phyloP scores from a whole-genome alignment of 2,888 invertebrate species.

The Notocelia uddmanniana region DNA sequence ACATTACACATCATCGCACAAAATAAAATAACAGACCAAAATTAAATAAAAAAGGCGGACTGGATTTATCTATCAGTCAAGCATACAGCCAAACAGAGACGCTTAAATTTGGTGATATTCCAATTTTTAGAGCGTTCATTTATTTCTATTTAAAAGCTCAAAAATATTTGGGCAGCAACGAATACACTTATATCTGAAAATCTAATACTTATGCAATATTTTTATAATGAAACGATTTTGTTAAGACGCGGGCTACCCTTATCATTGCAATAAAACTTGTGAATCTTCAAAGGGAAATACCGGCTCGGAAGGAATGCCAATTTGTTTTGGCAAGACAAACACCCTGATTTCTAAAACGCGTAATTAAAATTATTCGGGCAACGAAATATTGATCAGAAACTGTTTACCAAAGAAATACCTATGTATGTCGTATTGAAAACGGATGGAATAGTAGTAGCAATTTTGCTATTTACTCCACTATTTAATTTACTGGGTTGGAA shows the following conservation, averaged over 20 bases:
- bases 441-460: too few relatives aligned
- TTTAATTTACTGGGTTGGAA: too few relatives aligned
- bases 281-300: slow-evolving; percentile 60
- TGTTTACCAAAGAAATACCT: not conserved
- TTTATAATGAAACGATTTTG: slow-evolving; percentile 40
- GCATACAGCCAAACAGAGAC: too few relatives aligned
- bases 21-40: too few relatives aligned
- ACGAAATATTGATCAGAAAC: slow-evolving; percentile 25
- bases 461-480: too few relatives aligned
- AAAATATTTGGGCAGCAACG: not conserved
- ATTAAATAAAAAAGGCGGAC: too few relatives aligned
- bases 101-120: too few relatives aligned
- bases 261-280: slow-evolving; percentile 58
- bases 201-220: not conserved
- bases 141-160: too few relatives aligned
- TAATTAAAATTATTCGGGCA: slow-evolving; percentile 36
- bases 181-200: not conserved
- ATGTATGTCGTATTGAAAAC: slow-evolving; percentile 6
- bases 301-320: slow-evolving; percentile 61
- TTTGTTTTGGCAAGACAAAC: slow-evolving; percentile 58
- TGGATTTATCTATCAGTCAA: too few relatives aligned
- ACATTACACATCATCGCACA: too few relatives aligned
- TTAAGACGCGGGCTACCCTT: slow-evolving; percentile 53
- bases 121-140: too few relatives aligned
- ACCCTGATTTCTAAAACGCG: slow-evolving; percentile 33